A percentile compares a stretch with the other conserved stretches of the same genome.
Evolutionary conservation across 2,113 vertebrate species (phyloP).

Genomic region (Microtus richardsoni): DNA sequence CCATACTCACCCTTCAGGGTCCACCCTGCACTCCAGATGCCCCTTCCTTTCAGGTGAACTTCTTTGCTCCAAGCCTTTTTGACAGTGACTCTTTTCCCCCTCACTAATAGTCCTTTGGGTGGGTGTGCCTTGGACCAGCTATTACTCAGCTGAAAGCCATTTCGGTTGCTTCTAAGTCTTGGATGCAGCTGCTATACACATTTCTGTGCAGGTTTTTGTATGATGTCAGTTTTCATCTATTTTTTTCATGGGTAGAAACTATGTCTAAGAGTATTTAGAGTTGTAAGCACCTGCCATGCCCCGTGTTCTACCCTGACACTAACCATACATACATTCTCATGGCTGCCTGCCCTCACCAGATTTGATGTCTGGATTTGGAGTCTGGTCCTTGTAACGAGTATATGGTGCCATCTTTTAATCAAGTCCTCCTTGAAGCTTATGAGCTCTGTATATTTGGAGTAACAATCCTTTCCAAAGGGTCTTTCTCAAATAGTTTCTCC

Average conservation of each 20-base stretch:
- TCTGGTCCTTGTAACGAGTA: not conserved
- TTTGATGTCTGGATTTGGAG: not conserved
- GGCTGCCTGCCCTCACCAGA: not conserved
- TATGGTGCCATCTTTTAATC: not conserved
- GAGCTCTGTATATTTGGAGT: not conserved
- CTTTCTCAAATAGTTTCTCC: not conserved
- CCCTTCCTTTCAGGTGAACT: not conserved
- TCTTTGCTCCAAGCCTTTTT: not conserved
- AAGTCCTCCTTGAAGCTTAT: not conserved
- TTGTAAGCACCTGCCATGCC: not conserved
- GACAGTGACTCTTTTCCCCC: not conserved
- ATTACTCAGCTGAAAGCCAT: not conserved
- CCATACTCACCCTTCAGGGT: not conserved
- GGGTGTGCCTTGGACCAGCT: not conserved
- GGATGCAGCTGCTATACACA: not conserved
- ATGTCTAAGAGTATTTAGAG: not conserved
- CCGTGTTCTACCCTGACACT: not conserved
- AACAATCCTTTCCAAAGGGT: not conserved
- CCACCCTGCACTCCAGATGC: not conserved
- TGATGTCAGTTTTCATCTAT: not conserved
- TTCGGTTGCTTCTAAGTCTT: not conserved
- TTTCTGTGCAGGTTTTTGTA: not conserved
- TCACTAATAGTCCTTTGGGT: not conserved
- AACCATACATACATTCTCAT: not conserved
- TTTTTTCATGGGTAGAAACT: not conserved